phyloP scores from a whole-genome alignment of 2,113 vertebrate genomes.

The Potamarius usumacintae region DNA sequence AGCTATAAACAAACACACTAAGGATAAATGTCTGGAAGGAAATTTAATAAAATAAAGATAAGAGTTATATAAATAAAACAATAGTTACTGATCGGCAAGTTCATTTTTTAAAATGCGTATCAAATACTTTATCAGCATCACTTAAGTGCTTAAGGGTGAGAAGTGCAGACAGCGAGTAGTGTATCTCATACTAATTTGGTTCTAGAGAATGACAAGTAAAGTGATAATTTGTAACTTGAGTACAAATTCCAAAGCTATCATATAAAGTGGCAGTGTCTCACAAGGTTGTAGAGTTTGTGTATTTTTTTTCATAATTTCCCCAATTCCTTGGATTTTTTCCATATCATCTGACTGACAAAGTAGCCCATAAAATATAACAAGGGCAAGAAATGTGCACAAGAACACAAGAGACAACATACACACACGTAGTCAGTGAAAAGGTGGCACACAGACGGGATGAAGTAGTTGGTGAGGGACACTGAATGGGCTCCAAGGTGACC shows the following conservation, averaged over 20 bases:
- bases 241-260: not conserved
- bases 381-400: not conserved
- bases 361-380: not conserved
- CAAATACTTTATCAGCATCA: not conserved
- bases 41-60: not conserved
- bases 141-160: not conserved
- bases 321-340: not conserved
- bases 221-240: not conserved
- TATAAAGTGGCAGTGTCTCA: not conserved
- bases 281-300: not conserved
- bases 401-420: not conserved
- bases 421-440: slow-evolving; percentile 16
- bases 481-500: slow-evolving; percentile 48
- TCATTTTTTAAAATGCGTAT: not conserved
- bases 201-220: not conserved
- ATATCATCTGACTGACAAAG: not conserved
- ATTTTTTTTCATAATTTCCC: not conserved
- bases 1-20: not conserved
- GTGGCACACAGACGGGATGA: slow-evolving; percentile 29
- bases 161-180: not conserved
- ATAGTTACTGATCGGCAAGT: not conserved
- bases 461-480: slow-evolving; percentile 37
- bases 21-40: not conserved
- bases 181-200: not conserved
- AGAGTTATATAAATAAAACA: not conserved